These are phyloP conservation scores for Tetrapedia diversipes DNA, from an alignment of 2,888 invertebrate genomes.

Conservation along the genomic window DNA sequence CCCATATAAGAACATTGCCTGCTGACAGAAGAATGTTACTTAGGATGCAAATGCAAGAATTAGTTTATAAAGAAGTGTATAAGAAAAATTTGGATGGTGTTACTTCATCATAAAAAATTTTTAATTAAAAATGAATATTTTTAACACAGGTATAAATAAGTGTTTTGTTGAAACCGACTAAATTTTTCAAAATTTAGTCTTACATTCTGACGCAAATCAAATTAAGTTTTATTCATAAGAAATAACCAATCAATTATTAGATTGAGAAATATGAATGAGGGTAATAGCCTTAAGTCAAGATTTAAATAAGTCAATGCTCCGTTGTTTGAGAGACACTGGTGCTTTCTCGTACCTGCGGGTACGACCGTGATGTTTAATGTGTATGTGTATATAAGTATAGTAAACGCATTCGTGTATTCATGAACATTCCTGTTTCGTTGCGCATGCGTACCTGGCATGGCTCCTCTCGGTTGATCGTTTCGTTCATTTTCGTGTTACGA, in stretches of 20 bases:
- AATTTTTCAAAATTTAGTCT: not conserved
- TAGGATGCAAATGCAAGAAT: conserved; percentile 81
- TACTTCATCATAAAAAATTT: conserved; percentile 47
- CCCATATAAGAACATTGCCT: conserved; percentile 79
- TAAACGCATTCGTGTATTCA: conserved; percentile 43
- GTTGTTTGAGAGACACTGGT: conserved; percentile 74
- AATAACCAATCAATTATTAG: not conserved
- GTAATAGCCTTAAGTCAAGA: conserved; percentile 1
- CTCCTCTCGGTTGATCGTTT: conserved; percentile 61
- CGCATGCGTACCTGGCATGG: conserved; percentile 66
- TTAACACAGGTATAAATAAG: conserved; percentile 26
- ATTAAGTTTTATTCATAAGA: conserved; percentile 4
- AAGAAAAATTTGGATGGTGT: conserved; percentile 68
- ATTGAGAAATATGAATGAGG: not conserved
- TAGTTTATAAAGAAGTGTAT: conserved; percentile 80
- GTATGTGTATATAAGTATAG: conserved; percentile 44
- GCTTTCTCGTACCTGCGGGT: conserved; percentile 75
- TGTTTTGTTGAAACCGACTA: conserved; percentile 2
- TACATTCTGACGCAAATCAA: not conserved
- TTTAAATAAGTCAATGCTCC: conserved; percentile 16
- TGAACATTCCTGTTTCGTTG: conserved; percentile 45
- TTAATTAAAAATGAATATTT: conserved; percentile 26
- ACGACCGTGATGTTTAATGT: conserved; percentile 65
- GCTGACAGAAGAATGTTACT: conserved; percentile 80
- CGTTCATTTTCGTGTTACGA: conserved; percentile 67